phyloP scores from a whole-genome alignment of 2,797 vertebrate genomes.

The Pipistrellus pygmaeus region DNA sequence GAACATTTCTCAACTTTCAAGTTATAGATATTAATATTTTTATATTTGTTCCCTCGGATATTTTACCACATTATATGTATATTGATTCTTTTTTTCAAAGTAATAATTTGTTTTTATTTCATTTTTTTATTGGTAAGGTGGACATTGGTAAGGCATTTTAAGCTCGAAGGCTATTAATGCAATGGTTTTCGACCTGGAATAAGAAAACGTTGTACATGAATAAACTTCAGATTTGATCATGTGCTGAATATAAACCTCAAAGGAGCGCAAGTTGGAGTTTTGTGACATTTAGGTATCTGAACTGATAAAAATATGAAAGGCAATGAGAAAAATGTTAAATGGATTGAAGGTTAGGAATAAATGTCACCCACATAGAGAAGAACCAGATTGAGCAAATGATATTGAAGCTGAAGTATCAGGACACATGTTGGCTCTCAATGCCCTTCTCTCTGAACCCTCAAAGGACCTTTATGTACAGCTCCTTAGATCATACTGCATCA shows the following conservation, averaged over 20 bases:
- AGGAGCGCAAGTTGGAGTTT: not conserved
- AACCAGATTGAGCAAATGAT: not conserved
- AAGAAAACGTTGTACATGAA: not conserved
- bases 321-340: not conserved
- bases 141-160: not conserved
- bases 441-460: not conserved
- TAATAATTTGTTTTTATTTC: not conserved
- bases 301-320: conserved; percentile 26
- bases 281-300: conserved; percentile 6
- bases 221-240: not conserved
- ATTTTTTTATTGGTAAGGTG: not conserved
- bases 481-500: not conserved
- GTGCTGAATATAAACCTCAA: not conserved
- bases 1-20: not conserved
- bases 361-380: not conserved
- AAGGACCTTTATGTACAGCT: not conserved
- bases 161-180: not conserved
- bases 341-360: not conserved
- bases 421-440: not conserved
- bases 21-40: not conserved
- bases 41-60: not conserved
- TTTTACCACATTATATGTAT: not conserved
- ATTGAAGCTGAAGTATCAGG: not conserved
- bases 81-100: conserved; percentile 2
- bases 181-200: not conserved